These are phyloP conservation scores for Sminthurides bifidus DNA, from an alignment of 1,140 invertebrate genomes.

Conservation along the genomic window DNA sequence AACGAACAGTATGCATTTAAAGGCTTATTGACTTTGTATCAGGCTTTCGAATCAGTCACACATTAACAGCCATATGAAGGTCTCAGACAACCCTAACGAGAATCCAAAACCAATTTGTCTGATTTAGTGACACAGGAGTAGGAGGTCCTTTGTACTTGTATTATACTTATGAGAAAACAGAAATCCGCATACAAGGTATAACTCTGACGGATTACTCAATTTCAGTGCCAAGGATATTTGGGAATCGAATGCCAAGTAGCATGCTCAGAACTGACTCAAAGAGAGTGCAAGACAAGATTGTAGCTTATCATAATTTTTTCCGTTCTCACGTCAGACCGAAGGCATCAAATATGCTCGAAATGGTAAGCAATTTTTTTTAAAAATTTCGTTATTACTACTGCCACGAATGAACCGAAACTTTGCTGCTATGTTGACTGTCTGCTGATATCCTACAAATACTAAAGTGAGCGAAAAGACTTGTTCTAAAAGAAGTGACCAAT, in stretches of 20 bases:
- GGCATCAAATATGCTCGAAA: constrained; percentile 65
- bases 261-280: constrained; percentile 45
- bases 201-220: too few relatives aligned
- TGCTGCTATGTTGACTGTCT: not conserved
- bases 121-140: too few relatives aligned
- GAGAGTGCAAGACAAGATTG: constrained; percentile 55
- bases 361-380: constrained; percentile 45
- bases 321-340: constrained; percentile 56
- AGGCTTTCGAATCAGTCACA: too few relatives aligned
- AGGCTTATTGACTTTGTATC: too few relatives aligned
- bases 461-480: too few relatives aligned
- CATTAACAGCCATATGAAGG: too few relatives aligned
- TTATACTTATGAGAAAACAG: not conserved
- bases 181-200: not conserved
- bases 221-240: constrained; percentile 45
- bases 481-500: not conserved
- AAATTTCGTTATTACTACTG: not conserved
- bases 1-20: too few relatives aligned
- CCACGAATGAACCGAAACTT: not conserved
- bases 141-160: too few relatives aligned
- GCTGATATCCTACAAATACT: too few relatives aligned
- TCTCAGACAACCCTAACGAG: too few relatives aligned
- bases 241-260: constrained; percentile 48
- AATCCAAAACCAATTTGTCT: too few relatives aligned
- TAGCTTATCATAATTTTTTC: constrained; percentile 64